These are phyloP conservation scores for Chorisops tibialis DNA, from an alignment of 2,888 invertebrate species.

Conservation along the genomic window DNA sequence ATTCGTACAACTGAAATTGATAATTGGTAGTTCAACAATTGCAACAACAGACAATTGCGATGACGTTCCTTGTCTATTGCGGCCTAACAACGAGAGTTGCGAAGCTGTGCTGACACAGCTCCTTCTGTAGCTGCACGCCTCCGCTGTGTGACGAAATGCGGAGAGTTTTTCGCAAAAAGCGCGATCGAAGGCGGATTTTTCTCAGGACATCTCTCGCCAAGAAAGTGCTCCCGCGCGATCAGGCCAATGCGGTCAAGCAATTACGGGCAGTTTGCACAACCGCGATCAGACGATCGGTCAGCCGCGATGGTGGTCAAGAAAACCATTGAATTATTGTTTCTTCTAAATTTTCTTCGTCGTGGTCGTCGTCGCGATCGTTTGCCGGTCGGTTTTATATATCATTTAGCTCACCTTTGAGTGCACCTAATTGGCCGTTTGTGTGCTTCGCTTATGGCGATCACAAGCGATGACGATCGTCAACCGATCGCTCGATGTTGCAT, in stretches of 20 bases:
- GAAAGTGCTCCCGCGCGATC: neutral
- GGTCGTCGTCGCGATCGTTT: no score
- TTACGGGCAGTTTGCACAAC: constrained; percentile 19
- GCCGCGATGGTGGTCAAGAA: constrained; percentile 15
- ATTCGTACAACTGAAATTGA: constrained; percentile 18
- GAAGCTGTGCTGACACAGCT: neutral
- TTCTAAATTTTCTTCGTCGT: neutral
- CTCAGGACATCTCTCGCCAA: constrained; percentile 17
- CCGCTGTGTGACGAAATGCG: constrained; percentile 1
- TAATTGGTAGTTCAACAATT: constrained; percentile 22
- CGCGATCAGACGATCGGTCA: constrained; percentile 6
- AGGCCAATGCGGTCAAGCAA: constrained; percentile 11
- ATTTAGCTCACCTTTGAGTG: constrained; percentile 10
- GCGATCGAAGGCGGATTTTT: constrained; percentile 26
- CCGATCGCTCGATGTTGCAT: neutral
- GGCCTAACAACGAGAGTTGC: no score
- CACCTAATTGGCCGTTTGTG: constrained; percentile 29
- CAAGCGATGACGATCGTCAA: constrained; percentile 2
- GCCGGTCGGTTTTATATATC: neutral
- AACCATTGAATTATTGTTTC: constrained; percentile 20
- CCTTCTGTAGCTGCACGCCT: no score
- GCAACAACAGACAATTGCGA: neutral
- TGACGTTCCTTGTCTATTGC: neutral
- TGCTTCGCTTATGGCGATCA: constrained; percentile 21
- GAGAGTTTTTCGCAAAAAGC: neutral